Conservation (phyloP, 2,888 invertebrate genomes). For the Xestia rhomboidea region DNA sequence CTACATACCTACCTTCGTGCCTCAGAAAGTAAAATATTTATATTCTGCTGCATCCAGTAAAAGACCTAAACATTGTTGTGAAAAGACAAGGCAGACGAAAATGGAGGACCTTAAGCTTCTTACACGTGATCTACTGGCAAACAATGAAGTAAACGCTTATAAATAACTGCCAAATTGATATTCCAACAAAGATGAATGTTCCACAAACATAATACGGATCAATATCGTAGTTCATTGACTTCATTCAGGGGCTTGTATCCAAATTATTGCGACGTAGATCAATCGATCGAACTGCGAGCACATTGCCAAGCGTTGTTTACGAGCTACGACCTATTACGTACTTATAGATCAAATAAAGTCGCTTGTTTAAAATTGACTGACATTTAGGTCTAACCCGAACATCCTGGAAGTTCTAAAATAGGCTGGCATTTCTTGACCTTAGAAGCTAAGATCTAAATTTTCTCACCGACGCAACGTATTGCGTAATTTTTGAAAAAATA, state of each 20-base stretch:
- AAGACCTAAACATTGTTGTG: not conserved
- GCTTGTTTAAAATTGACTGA: constrained; percentile 40
- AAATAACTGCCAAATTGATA: constrained; percentile 2
- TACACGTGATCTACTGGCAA: not conserved
- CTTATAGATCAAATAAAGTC: too few relatives aligned
- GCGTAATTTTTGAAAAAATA: not conserved
- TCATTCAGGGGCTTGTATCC: constrained; percentile 15
- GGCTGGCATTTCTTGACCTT: constrained; percentile 42
- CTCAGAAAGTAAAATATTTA: not conserved
- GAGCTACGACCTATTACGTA: not conserved
- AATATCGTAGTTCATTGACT: constrained; percentile 41
- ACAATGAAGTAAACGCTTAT: constrained; percentile 1
- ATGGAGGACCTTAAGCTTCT: not conserved
- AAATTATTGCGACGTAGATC: constrained; percentile 43
- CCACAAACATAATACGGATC: constrained; percentile 18
- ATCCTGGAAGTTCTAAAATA: constrained; percentile 13
- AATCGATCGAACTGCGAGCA: constrained; percentile 28
- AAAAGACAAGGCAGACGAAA: not conserved
- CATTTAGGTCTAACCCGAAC: constrained; percentile 31
- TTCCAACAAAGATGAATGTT: constrained; percentile 21
- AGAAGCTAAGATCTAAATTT: constrained; percentile 12
- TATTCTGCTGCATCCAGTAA: not conserved
- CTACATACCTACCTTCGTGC: not conserved
- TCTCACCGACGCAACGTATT: not conserved
- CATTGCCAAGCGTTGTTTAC: constrained; percentile 39